phyloP scores from a whole-genome alignment of 2,888 invertebrate genomes.

The Bibio marci region DNA sequence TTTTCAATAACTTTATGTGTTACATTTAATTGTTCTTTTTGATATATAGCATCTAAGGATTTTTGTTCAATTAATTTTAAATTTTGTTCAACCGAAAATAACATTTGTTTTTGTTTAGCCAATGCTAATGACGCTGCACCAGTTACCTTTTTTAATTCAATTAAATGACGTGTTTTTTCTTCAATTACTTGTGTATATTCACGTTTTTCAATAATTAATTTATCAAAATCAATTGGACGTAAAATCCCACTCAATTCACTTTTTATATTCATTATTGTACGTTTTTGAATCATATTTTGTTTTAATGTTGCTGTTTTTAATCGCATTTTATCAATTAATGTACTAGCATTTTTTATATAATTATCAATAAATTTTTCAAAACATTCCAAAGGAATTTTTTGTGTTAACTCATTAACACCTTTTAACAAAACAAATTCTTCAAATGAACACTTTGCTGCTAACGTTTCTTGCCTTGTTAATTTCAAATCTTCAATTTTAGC shows the following conservation, averaged over 20 bases:
- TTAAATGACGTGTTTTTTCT: slow-evolving; percentile 31
- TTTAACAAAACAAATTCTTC: slow-evolving; percentile 24
- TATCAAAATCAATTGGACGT: slow-evolving; percentile 38
- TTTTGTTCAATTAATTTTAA: slow-evolving; percentile 24
- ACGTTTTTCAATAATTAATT: slow-evolving; percentile 35
- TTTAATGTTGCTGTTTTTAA: slow-evolving; percentile 32
- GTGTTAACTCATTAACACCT: slow-evolving; percentile 27
- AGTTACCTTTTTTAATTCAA: slow-evolving; percentile 34
- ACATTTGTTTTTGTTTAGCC: slow-evolving; percentile 31
- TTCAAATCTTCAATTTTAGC: slow-evolving; percentile 33
- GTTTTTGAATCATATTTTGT: slow-evolving; percentile 28
- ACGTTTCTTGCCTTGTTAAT: slow-evolving; percentile 28
- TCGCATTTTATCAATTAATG: slow-evolving; percentile 33
- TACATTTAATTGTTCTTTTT: no score
- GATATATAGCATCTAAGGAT: no score
- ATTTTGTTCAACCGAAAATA: slow-evolving; percentile 24
- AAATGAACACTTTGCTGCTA: slow-evolving; percentile 30
- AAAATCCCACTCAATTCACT: slow-evolving; percentile 35
- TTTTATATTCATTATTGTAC: slow-evolving; percentile 23
- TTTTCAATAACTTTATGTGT: no score
- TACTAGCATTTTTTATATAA: slow-evolving; percentile 33
- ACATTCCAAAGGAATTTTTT: slow-evolving; percentile 32
- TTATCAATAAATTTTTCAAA: slow-evolving; percentile 33
- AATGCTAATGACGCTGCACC: slow-evolving; percentile 34
- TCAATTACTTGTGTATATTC: slow-evolving; percentile 32